Evolutionary conservation across 23 tunicate genomes (phyloP).

Genomic region (Styela clava): DNA sequence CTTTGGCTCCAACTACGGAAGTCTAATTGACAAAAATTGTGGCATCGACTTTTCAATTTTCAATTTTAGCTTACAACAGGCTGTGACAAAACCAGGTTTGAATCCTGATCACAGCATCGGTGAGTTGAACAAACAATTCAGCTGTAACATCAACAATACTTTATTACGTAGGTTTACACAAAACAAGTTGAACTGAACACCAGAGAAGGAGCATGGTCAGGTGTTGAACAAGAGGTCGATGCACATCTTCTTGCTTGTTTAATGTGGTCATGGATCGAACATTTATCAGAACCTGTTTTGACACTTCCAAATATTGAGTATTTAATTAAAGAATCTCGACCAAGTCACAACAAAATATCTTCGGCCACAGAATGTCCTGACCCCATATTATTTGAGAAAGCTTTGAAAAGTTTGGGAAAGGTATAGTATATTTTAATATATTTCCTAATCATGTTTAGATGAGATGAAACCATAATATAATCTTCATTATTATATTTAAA

Average conservation of each 20-base stretch:
- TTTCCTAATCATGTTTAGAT: not conserved
- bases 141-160: no score
- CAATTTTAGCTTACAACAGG: no score
- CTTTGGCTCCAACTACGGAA: no score
- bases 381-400: slow-evolving; percentile 15
- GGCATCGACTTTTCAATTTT: no score
- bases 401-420: slow-evolving; percentile 9
- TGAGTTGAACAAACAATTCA: no score
- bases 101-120: no score
- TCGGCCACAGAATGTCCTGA: slow-evolving; percentile 8
- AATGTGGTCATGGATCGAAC: slow-evolving; percentile 98
- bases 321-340: slow-evolving; percentile 8
- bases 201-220: slow-evolving; percentile 58
- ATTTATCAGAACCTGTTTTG: slow-evolving; percentile 64
- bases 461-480: no score
- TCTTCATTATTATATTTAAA: no score
- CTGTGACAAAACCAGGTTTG: no score
- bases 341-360: not conserved
- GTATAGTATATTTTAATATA: not conserved
- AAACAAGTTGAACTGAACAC: slow-evolving; percentile 57
- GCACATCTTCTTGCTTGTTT: slow-evolving; percentile 55
- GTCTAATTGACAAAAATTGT: no score
- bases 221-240: slow-evolving; percentile 40
- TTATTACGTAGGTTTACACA: slow-evolving; percentile 33
- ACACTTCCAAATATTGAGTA: not conserved